A percentile compares a stretch with the other conserved stretches of the same genome.
phyloP scores from a whole-genome alignment of 2,113 vertebrate species.

The Poeciliopsis turrubarensis region DNA sequence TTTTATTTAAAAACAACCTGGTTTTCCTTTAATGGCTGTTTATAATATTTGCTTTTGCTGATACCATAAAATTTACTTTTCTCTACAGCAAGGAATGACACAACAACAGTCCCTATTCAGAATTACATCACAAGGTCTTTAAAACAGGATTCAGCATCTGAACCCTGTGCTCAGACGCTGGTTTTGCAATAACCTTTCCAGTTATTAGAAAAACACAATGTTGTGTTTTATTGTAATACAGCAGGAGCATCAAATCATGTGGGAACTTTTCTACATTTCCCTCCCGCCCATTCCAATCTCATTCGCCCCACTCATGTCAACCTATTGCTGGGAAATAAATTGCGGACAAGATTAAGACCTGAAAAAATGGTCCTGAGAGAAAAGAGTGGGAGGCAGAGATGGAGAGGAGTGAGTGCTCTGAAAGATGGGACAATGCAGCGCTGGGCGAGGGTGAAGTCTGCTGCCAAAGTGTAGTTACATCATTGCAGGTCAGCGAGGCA shows the following conservation, averaged over 20 bases:
- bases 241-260: slow-evolving; percentile 36
- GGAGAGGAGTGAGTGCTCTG: slow-evolving; percentile 42
- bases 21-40: no score
- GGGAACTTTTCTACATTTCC: slow-evolving; percentile 43
- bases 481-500: slow-evolving; percentile 68
- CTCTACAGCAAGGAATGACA: background rate
- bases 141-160: background rate
- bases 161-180: background rate
- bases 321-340: slow-evolving; percentile 46
- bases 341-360: slow-evolving; percentile 62
- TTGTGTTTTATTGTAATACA: slow-evolving; percentile 26
- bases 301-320: slow-evolving; percentile 19
- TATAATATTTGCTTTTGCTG: no score
- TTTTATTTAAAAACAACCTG: no score
- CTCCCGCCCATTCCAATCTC: slow-evolving; percentile 26
- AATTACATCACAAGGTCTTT: background rate
- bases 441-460: slow-evolving; percentile 47
- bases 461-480: slow-evolving; percentile 75
- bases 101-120: background rate
- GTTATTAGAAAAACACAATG: slow-evolving; percentile 18
- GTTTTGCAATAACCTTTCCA: slow-evolving; percentile 3
- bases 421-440: slow-evolving; percentile 52
- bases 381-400: slow-evolving; percentile 31
- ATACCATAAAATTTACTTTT: background rate
- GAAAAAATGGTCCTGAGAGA: slow-evolving; percentile 36